Conservation (phyloP, 2,113 vertebrate genomes). For the Ceratotherium simum region DNA sequence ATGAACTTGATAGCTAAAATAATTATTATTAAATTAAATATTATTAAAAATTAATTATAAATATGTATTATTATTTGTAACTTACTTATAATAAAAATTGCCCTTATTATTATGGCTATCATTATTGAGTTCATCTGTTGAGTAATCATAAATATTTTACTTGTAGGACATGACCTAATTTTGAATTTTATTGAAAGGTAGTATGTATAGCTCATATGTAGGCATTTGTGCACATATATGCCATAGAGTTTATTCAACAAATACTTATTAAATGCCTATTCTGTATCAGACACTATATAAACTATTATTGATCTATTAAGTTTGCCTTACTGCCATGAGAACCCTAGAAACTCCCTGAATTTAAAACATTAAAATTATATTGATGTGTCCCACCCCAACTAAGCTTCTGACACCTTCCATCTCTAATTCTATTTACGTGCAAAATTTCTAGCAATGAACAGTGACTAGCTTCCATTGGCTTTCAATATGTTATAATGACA, state of each 20-base stretch:
- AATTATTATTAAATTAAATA: not conserved
- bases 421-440: not conserved
- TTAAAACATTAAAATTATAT: not conserved
- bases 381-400: not conserved
- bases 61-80: not conserved
- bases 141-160: not conserved
- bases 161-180: not conserved
- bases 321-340: not conserved
- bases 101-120: not conserved
- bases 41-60: no score
- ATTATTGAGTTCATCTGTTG: not conserved
- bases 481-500: not conserved
- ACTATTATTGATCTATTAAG: not conserved
- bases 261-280: not conserved
- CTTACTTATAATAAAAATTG: not conserved
- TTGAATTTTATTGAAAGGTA: constrained; percentile 9
- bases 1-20: not conserved
- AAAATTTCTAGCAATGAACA: not conserved
- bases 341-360: not conserved
- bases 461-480: not conserved
- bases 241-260: not conserved
- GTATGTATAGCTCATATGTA: not conserved
- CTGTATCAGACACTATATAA: not conserved
- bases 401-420: constrained; percentile 43
- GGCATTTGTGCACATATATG: not conserved